These are phyloP conservation scores for Acrocera orbiculus DNA, from an alignment of 2,888 invertebrate species.

Conservation along the genomic window DNA sequence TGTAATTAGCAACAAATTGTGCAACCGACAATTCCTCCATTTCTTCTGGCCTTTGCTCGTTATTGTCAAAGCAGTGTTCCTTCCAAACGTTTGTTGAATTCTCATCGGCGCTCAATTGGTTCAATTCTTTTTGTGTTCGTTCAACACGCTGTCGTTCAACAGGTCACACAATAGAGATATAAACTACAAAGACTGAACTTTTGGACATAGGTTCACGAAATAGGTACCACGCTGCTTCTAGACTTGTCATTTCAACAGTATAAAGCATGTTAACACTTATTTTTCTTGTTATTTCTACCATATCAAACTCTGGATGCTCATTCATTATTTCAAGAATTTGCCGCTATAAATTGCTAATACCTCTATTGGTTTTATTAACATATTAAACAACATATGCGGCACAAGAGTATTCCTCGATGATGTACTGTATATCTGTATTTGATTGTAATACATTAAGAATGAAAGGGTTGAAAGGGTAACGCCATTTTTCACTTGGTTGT, in stretches of 20 bases:
- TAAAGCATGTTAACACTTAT: constrained; percentile 21
- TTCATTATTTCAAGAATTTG: constrained; percentile 17
- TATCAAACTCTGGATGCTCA: constrained; percentile 23
- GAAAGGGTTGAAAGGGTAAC: constrained; percentile 25
- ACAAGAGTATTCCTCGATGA: constrained; percentile 27
- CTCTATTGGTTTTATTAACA: constrained; percentile 25
- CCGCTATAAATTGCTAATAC: too few relatives aligned
- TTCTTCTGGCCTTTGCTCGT: constrained; percentile 18
- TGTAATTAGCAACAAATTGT: constrained; percentile 19
- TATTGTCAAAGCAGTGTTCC: constrained; percentile 21
- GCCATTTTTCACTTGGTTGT: constrained; percentile 22
- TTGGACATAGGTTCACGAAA: too few relatives aligned
- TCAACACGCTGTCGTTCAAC: constrained; percentile 21
- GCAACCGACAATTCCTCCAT: constrained; percentile 17
- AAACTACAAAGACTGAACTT: constrained; percentile 17
- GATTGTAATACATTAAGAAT: constrained; percentile 24
- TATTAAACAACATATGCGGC: constrained; percentile 28
- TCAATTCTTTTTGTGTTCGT: constrained; percentile 20
- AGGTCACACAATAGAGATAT: constrained; percentile 26
- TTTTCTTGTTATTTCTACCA: constrained; percentile 17
- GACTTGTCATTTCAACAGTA: constrained; percentile 21
- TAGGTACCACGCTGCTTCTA: constrained; percentile 31
- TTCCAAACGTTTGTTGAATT: constrained; percentile 20
- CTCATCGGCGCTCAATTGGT: constrained; percentile 14
- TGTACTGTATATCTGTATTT: constrained; percentile 26